A percentile compares a stretch with the other conserved stretches of the same genome.
Evolutionary conservation across 2,888 invertebrate genomes (phyloP).

Genomic region (Brenthis daphne): DNA sequence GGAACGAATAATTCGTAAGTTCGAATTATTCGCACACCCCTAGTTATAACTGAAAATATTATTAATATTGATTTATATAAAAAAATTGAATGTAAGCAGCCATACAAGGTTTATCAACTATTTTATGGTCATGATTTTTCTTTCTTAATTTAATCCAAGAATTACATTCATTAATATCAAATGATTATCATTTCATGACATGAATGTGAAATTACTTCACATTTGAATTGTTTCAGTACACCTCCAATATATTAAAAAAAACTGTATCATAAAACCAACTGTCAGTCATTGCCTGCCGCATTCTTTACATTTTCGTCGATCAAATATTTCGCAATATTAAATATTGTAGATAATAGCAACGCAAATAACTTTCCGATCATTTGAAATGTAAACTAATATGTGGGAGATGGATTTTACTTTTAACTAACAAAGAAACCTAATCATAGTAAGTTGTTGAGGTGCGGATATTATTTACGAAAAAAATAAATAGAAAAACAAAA

Average conservation of each 20-base stretch:
- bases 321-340: constrained; percentile 51
- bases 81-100: too few species aligned
- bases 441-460: constrained; percentile 4
- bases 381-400: constrained; percentile 70
- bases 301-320: constrained; percentile 43
- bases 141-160: too few species aligned
- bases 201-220: neutral
- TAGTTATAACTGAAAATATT: too few species aligned
- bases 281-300: constrained; percentile 60
- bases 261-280: constrained; percentile 3
- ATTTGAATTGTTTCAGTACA: neutral
- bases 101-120: too few species aligned
- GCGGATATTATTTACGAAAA: neutral
- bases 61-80: too few species aligned
- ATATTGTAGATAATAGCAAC: constrained; percentile 63
- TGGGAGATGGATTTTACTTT: constrained; percentile 66
- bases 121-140: too few species aligned
- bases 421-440: constrained; percentile 31
- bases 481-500: neutral
- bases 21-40: too few species aligned
- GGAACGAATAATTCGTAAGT: too few species aligned
- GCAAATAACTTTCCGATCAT: constrained; percentile 74
- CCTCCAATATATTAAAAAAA: neutral
- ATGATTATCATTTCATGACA: too few species aligned
- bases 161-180: too few species aligned